These are phyloP conservation scores for Lepidochitona cinerea DNA, from an alignment of 2,888 invertebrate genomes.

Conservation along the genomic window DNA sequence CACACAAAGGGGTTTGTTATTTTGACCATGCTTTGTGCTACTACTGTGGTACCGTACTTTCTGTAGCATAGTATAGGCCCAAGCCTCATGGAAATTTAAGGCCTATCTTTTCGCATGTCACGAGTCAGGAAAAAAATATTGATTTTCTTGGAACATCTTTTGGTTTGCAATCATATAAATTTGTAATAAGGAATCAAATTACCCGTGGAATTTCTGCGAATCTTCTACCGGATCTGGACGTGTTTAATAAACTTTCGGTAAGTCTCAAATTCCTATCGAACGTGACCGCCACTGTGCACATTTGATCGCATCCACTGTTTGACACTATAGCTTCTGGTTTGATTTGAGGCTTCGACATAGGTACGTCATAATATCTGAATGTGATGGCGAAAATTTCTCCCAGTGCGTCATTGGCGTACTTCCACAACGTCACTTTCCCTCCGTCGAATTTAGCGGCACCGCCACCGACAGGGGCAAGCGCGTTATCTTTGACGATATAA, in stretches of 20 bases:
- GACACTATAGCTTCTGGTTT: neutral
- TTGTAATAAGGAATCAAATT: neutral
- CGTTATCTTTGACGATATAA: neutral
- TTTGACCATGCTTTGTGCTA: no score
- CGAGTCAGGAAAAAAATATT: no score
- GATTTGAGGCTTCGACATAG: neutral
- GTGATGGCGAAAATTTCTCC: neutral
- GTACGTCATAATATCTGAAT: neutral
- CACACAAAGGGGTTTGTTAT: no score
- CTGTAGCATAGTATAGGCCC: no score
- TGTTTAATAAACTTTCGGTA: neutral
- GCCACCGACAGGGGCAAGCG: neutral
- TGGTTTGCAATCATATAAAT: neutral
- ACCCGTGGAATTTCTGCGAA: neutral
- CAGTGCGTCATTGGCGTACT: neutral
- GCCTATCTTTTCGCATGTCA: no score
- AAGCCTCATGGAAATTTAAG: no score
- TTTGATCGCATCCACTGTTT: neutral
- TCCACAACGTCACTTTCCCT: neutral
- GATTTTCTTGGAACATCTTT: no score
- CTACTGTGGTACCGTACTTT: no score
- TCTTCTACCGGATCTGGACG: neutral
- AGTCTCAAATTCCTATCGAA: neutral
- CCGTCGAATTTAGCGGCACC: constrained; percentile 1
- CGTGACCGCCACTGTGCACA: neutral